phyloP scores from a whole-genome alignment of 1,140 invertebrate species.

The Forficula auricularia region DNA sequence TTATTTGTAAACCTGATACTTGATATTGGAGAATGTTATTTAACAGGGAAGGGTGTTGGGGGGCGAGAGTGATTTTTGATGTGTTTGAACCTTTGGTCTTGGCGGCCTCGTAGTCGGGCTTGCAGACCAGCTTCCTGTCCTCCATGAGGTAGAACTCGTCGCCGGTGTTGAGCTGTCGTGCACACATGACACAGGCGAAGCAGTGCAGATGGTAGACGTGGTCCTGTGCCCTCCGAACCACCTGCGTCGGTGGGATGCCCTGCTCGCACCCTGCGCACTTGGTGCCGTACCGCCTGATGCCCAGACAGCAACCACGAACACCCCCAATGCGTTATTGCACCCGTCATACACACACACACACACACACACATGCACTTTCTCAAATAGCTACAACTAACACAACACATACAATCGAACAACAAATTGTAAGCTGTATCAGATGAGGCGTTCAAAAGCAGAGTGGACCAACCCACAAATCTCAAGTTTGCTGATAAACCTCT shows the following conservation, averaged over 20 bases:
- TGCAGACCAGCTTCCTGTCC: conserved; percentile 91
- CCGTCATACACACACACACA: conserved; percentile 23
- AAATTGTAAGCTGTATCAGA: no score
- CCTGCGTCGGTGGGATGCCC: conserved; percentile 89
- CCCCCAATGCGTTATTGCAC: conserved; percentile 27
- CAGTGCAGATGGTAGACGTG: conserved; percentile 95
- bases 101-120: conserved; percentile 88
- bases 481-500: no score
- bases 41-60: no score
- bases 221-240: conserved; percentile 82
- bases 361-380: no score
- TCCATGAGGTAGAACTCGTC: conserved; percentile 98
- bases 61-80: no score
- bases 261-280: conserved; percentile 93
- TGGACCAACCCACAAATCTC: no score
- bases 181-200: conserved; percentile 90
- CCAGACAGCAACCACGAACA: conserved; percentile 35
- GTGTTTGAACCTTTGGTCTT: conserved; percentile 87
- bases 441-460: no score
- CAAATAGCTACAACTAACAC: no score
- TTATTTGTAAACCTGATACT: no score
- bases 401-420: no score
- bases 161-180: conserved; percentile 84
- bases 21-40: no score
- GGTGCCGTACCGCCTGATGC: conserved; percentile 83